Conservation (phyloP, 1,140 invertebrate genomes). For the Listronotus bonariensis region DNA sequence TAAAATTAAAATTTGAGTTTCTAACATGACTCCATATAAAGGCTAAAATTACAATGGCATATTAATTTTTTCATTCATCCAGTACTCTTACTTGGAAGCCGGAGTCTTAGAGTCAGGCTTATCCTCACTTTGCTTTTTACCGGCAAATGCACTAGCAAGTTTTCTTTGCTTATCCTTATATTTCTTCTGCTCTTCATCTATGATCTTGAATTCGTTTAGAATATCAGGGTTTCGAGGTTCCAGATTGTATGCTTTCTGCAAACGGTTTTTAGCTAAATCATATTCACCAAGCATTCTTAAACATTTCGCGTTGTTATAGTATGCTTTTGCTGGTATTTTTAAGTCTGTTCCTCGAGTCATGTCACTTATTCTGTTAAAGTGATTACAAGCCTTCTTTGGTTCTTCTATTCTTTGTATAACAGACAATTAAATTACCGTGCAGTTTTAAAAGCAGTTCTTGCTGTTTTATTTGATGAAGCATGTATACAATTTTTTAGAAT, state of each 20-base stretch:
- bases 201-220: conserved; percentile 53
- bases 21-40: too few relatives aligned
- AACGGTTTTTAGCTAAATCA: conserved; percentile 55
- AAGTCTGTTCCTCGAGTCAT: conserved; percentile 56
- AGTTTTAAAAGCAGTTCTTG: conserved; percentile 64
- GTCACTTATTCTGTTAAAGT: conserved; percentile 59
- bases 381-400: conserved; percentile 62
- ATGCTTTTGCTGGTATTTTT: conserved; percentile 62
- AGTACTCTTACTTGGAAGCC: background rate
- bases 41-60: too few relatives aligned
- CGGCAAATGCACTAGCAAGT: conserved; percentile 18
- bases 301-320: conserved; percentile 64
- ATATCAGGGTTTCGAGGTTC: conserved; percentile 60
- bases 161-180: conserved; percentile 35
- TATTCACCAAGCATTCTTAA: conserved; percentile 61
- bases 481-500: too few relatives aligned
- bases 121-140: too few relatives aligned
- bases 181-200: conserved; percentile 47
- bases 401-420: conserved; percentile 66
- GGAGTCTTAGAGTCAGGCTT: too few relatives aligned
- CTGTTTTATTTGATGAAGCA: conserved; percentile 66
- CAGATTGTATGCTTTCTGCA: conserved; percentile 57
- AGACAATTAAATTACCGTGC: conserved; percentile 72
- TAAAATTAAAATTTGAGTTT: too few relatives aligned
- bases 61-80: too few relatives aligned